phyloP scores from a whole-genome alignment of 2,797 vertebrate species.

The Anguilla pacifica region DNA sequence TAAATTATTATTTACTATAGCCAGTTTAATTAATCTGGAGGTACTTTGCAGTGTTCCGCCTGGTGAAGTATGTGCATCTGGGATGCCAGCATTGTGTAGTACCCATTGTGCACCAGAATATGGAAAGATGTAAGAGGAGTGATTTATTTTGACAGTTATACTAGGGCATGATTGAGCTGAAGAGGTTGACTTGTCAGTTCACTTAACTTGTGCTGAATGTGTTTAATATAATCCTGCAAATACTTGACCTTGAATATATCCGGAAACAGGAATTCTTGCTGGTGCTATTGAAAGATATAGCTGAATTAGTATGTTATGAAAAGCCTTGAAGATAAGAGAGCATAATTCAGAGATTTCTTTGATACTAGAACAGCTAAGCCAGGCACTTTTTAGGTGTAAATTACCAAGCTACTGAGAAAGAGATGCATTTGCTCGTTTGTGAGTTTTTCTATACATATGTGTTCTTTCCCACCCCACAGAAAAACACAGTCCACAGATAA shows the following conservation, averaged over 20 bases:
- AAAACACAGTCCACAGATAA: neutral
- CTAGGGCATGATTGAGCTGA: neutral
- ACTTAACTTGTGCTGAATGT: neutral
- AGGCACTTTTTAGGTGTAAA: neutral
- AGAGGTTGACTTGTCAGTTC: neutral
- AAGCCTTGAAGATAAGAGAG: neutral
- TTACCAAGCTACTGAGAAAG: neutral
- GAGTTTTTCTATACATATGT: neutral
- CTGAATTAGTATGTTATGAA: slow-evolving; percentile 3
- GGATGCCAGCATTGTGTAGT: neutral
- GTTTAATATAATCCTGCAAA: neutral
- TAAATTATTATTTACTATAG: neutral
- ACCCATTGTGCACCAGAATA: neutral
- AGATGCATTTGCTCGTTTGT: neutral
- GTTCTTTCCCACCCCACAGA: neutral
- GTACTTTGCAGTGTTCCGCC: neutral
- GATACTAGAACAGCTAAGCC: neutral
- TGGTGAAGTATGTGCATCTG: neutral
- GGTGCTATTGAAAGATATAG: neutral
- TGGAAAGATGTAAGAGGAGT: neutral
- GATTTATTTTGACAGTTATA: neutral
- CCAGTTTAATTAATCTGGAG: neutral
- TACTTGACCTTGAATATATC: neutral
- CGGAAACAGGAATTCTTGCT: neutral
- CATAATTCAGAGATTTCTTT: neutral